Conservation (phyloP, 2,113 vertebrate genomes). For the Microtus ochrogaster region DNA sequence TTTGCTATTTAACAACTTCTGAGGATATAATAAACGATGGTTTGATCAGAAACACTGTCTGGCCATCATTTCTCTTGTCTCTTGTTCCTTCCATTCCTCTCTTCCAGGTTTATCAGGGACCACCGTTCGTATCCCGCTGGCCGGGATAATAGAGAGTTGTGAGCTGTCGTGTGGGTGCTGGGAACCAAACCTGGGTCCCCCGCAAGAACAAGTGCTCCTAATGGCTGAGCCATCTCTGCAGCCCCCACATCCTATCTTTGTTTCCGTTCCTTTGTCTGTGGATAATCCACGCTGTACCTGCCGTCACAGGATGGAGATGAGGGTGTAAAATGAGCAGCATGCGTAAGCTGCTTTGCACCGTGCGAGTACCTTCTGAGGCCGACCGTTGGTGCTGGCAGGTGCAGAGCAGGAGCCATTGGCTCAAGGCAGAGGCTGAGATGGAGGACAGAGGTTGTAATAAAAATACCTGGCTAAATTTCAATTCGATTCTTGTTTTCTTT, state of each 20-base stretch:
- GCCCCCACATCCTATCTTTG: not conserved
- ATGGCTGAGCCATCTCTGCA: not conserved
- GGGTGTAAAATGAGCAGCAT: not conserved
- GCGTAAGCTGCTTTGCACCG: not conserved
- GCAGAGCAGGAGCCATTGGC: not conserved
- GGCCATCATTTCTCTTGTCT: too few relatives aligned
- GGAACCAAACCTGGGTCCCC: not conserved
- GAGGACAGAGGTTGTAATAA: not conserved
- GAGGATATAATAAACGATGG: too few relatives aligned
- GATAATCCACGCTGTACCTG: not conserved
- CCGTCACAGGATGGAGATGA: not conserved
- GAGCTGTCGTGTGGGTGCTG: not conserved
- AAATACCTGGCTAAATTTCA: not conserved
- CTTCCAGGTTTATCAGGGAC: too few relatives aligned
- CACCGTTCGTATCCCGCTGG: too few relatives aligned
- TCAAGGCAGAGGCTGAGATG: not conserved
- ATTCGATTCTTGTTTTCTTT: conserved; percentile 30
- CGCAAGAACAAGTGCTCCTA: not conserved
- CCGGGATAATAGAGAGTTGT: too few relatives aligned
- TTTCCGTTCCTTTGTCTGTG: not conserved
- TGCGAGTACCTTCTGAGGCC: not conserved
- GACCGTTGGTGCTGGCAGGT: not conserved
- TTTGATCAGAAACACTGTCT: too few relatives aligned
- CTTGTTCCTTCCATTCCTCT: too few relatives aligned
- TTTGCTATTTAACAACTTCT: too few relatives aligned